Evolutionary conservation across 2,888 invertebrate species (phyloP).

Genomic region (Agapostemon virescens): DNA sequence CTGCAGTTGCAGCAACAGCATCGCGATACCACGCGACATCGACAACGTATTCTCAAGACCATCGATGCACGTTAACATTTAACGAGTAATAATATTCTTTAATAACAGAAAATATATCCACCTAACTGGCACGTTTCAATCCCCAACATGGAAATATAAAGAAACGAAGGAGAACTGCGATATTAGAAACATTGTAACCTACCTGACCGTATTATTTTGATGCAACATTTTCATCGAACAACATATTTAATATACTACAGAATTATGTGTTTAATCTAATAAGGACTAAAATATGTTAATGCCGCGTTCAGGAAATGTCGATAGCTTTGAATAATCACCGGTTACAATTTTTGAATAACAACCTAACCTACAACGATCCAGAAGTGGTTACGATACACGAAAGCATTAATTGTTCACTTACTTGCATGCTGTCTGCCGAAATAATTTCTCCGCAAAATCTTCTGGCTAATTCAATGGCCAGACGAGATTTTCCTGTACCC

Average conservation of each 20-base stretch:
- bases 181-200: conserved; percentile 9
- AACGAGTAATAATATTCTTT: background rate
- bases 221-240: background rate
- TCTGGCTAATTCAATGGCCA: conserved; percentile 94
- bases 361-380: conserved; percentile 46
- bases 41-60: background rate
- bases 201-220: background rate
- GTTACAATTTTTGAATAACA: conserved; percentile 26
- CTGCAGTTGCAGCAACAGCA: background rate
- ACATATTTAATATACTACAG: too few relatives aligned
- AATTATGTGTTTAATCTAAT: too few relatives aligned
- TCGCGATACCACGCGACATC: background rate
- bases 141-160: conserved; percentile 1
- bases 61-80: background rate
- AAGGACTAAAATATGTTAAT: too few relatives aligned
- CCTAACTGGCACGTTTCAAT: too few relatives aligned
- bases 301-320: background rate
- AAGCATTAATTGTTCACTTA: conserved; percentile 73
- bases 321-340: background rate
- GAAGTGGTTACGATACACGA: background rate
- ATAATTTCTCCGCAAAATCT: conserved; percentile 95
- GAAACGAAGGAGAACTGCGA: background rate
- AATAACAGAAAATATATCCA: background rate
- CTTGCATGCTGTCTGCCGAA: conserved; percentile 99
- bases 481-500: conserved; percentile 98